Evolutionary conservation across 1,140 invertebrate genomes (phyloP), one percentile per base, ranked within the genome.

Genomic region (Sarcophaga bullata): DNA sequence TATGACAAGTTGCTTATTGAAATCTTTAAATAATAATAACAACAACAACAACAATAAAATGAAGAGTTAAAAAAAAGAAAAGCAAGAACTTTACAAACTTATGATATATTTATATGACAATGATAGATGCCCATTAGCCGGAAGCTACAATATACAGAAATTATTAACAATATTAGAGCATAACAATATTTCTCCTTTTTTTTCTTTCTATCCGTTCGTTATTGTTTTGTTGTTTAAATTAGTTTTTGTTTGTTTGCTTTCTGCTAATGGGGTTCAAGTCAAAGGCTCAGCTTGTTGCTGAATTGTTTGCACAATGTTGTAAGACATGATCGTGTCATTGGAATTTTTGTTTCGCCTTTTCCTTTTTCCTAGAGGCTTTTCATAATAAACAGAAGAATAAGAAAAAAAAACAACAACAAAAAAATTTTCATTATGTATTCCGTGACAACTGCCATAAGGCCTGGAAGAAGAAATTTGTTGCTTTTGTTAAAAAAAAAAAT

Each of bases 61-160:
- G 50, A 75, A 48, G n/a, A 48, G 73, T 48, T 48, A 76, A 13
- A 25, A 11, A 37, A 9, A 1, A 11, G 25, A 37, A 37, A 37
- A 37, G 4, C 25, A 37, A 37, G 4, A 37, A 37, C 4, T 37
- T 11, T 68, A 48, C 73, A 49, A 78, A 78, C 8, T 78, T 78
- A 78, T 78, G 75, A 78, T 78, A 78, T 78, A 78, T 78, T 50
- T 78, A 78, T 78, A 17, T 50, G 75, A 78, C 75, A 78, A 78
- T 78, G 75, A 78, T 78, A 78, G 75, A 78, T 78, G 75, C 17
- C 8, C 48, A 78, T 78, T 78, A 78, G 75, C 75, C 75, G 75
- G 75, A 78, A 78, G 75, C 75, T 52, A 50, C 19, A 52, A 68
- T 19, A 52, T 37, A 37, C 25, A 37, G 25, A 37, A 37, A 37